These are phyloP conservation scores for Lepus timidus DNA, from an alignment of 2,113 vertebrate species.

Conservation along the genomic window DNA sequence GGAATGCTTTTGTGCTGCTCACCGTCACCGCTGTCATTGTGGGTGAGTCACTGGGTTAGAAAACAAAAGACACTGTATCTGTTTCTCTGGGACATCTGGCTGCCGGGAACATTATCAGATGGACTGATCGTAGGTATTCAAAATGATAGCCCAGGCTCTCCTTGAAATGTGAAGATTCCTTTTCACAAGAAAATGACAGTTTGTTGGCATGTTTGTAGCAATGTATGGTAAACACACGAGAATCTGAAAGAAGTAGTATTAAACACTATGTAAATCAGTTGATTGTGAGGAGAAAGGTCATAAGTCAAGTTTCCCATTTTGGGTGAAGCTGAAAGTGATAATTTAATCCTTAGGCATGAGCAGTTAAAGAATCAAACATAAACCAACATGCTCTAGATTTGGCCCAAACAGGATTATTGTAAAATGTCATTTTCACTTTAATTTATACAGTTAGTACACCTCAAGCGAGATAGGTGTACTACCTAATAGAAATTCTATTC, in stretches of 20 bases:
- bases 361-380: slow-evolving; percentile 51
- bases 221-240: background rate
- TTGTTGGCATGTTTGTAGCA: slow-evolving; percentile 20
- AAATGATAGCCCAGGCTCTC: slow-evolving; percentile 73
- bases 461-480: background rate
- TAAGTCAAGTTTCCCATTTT: slow-evolving; percentile 10
- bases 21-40: slow-evolving; percentile 95
- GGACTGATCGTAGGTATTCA: slow-evolving; percentile 77
- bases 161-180: slow-evolving; percentile 55
- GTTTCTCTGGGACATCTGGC: slow-evolving; percentile 76
- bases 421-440: slow-evolving; percentile 56
- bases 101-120: slow-evolving; percentile 68
- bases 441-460: slow-evolving; percentile 10
- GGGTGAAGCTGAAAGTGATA: slow-evolving; percentile 25
- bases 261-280: slow-evolving; percentile 35
- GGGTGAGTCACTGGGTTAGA: slow-evolving; percentile 90
- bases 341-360: slow-evolving; percentile 50
- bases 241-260: slow-evolving; percentile 59
- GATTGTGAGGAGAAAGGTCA: slow-evolving; percentile 35
- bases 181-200: slow-evolving; percentile 39
- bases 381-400: background rate
- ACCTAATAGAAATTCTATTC: slow-evolving; percentile 27
- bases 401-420: slow-evolving; percentile 5
- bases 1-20: slow-evolving; percentile 97
- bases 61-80: slow-evolving; percentile 64